phyloP scores from a whole-genome alignment of 2,113 vertebrate species.

The Nipponia nippon region DNA sequence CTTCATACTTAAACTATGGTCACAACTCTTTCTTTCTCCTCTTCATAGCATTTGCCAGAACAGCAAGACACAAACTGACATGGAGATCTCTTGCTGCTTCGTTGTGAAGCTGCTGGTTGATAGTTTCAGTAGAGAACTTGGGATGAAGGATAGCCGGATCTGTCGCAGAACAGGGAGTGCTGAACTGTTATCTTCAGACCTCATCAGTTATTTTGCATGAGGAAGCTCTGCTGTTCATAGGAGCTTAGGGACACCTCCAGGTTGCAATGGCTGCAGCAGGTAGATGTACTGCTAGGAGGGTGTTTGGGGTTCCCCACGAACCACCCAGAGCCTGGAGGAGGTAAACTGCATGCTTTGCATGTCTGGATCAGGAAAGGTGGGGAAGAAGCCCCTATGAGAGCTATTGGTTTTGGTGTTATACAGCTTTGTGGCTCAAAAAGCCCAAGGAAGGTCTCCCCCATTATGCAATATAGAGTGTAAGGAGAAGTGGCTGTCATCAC shows the following conservation, averaged over 20 bases:
- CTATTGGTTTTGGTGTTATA: background rate
- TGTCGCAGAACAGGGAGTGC: background rate
- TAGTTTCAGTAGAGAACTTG: background rate
- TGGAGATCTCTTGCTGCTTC: background rate
- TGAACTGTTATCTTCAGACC: background rate
- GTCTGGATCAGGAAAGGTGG: background rate
- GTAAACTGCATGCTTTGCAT: background rate
- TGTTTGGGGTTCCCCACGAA: background rate
- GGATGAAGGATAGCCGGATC: background rate
- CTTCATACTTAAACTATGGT: background rate
- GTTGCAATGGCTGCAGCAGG: background rate
- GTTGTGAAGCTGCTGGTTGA: background rate
- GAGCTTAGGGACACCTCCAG: background rate
- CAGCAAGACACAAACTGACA: background rate
- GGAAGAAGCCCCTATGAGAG: background rate
- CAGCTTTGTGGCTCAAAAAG: background rate
- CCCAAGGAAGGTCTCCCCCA: background rate
- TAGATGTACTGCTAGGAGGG: background rate
- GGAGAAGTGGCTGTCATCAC: background rate
- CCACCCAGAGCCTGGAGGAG: background rate
- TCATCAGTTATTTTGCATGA: background rate
- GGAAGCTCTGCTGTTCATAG: background rate
- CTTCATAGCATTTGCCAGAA: background rate
- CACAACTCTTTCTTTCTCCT: background rate
- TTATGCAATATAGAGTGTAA: background rate